Evolutionary conservation across 2,888 invertebrate genomes (phyloP).

Genomic region (Cheilosia vulpina): DNA sequence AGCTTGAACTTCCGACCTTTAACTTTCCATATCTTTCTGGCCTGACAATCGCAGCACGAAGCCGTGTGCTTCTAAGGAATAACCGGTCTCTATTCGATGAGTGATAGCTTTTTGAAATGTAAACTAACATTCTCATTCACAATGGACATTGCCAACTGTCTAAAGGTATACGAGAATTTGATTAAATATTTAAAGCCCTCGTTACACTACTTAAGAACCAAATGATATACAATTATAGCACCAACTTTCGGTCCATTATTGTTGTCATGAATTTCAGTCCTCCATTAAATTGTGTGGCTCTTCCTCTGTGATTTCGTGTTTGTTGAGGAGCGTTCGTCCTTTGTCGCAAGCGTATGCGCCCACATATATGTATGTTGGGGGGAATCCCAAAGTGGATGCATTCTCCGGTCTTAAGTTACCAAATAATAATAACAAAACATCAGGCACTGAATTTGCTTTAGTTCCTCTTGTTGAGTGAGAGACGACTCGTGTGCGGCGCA

Average conservation of each 20-base stretch:
- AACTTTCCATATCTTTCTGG: no score
- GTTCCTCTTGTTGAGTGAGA: slow-evolving; percentile 11
- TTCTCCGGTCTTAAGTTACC: slow-evolving; percentile 6
- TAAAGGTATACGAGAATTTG: no score
- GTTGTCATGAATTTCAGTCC: slow-evolving; percentile 5
- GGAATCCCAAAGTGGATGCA: slow-evolving; percentile 17
- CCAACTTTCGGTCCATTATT: slow-evolving; percentile 24
- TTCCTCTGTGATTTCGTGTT: slow-evolving; percentile 27
- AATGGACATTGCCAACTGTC: no score
- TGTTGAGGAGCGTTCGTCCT: neutral
- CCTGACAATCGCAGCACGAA: no score
- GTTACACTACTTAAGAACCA: no score
- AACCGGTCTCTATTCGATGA: no score
- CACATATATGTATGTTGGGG: neutral
- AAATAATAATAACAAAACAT: slow-evolving; percentile 53
- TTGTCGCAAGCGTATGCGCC: neutral
- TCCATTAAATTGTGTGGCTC: slow-evolving; percentile 16
- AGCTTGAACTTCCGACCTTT: no score
- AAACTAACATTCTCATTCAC: no score
- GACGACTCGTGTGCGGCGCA: slow-evolving; percentile 12
- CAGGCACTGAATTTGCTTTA: slow-evolving; percentile 55
- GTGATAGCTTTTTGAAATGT: no score
- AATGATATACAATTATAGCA: slow-evolving; percentile 26
- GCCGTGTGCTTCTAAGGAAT: no score
- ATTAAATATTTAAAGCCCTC: no score